A percentile compares a stretch with the other conserved stretches of the same genome.
These are phyloP conservation scores for Hipparchia sbordonii DNA, from an alignment of 2,888 invertebrate genomes.

Conservation along the genomic window DNA sequence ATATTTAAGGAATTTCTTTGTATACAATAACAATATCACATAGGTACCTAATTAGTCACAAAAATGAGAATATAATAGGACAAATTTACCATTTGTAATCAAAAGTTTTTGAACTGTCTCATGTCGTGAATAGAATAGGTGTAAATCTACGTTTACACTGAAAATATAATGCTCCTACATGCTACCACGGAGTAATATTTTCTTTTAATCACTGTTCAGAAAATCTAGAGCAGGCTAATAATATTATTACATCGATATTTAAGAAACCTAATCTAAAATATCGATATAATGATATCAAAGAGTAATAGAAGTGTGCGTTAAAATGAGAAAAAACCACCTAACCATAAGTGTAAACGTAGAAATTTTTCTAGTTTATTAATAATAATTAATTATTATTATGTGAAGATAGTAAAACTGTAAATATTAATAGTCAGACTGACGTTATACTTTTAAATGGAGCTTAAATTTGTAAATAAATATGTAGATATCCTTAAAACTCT, in stretches of 20 bases:
- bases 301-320: neutral
- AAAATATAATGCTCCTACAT: no score
- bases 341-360: constrained; percentile 41
- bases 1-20: constrained; percentile 34
- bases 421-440: constrained; percentile 69
- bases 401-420: constrained; percentile 46
- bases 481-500: constrained; percentile 73
- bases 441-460: constrained; percentile 75
- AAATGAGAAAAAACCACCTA: neutral
- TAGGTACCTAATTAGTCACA: constrained; percentile 27
- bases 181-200: neutral
- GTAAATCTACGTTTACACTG: constrained; percentile 27
- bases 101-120: constrained; percentile 32
- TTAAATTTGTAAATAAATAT: constrained; percentile 76
- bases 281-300: neutral
- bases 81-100: constrained; percentile 35
- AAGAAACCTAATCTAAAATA: neutral
- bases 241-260: neutral
- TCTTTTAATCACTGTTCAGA: neutral
- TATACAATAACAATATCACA: constrained; percentile 32
- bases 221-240: neutral
- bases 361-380: constrained; percentile 32
- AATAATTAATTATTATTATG: constrained; percentile 35
- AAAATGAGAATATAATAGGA: constrained; percentile 12
- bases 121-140: constrained; percentile 36